Evolutionary conservation across 1,140 invertebrate genomes (phyloP), one percentile per base, ranked within the genome.

Genomic region (Drosophila parabipectinata): DNA sequence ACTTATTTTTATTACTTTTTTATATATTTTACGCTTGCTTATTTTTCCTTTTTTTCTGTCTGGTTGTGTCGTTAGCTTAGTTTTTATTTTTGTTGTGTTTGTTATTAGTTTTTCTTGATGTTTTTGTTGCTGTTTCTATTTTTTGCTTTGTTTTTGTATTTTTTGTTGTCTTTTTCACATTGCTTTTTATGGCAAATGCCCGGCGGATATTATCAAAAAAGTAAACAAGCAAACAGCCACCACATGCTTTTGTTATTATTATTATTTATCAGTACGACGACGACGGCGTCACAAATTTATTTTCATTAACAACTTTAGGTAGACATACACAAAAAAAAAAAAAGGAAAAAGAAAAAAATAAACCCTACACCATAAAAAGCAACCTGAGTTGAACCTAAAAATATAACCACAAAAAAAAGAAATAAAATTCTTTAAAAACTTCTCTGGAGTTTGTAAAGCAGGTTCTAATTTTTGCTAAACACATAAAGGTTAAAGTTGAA

Each of bases 261-360:
- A 79, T 79, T 79, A 84, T 83, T 79, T 79, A 83, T 83, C 80
- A 84, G 80, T 39, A 68, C 51, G 62, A 32, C 63, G 54, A n/a
- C 55, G 57, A 26, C 56, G 51, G 52, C 64, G 75, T 79, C 79
- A 57, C 53, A 84, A 79, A 83, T 83, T 84, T 83, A 84, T 83
- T 84, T 83, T 84, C 80, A 83, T 83, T 83, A 83, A 79, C 76
- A 84, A 83, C 71, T 79, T 37, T 79, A 71, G 61, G 54, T 62
- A 68, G 30, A 72, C 53, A 57, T 26, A 26, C 4, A 26, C 4
- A 26, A 26, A 26, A 26, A 26, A 26, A 26, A 26, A 26, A 5
- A 1, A 26, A 5, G 4, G 15, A 15, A 15, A 15, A 15, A 5
- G 6, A 26, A 26, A 37, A 12, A 47, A 44, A 15, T 15, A 15